Conservation (phyloP, 2,113 vertebrate genomes). For the Heterocephalus glaber region DNA sequence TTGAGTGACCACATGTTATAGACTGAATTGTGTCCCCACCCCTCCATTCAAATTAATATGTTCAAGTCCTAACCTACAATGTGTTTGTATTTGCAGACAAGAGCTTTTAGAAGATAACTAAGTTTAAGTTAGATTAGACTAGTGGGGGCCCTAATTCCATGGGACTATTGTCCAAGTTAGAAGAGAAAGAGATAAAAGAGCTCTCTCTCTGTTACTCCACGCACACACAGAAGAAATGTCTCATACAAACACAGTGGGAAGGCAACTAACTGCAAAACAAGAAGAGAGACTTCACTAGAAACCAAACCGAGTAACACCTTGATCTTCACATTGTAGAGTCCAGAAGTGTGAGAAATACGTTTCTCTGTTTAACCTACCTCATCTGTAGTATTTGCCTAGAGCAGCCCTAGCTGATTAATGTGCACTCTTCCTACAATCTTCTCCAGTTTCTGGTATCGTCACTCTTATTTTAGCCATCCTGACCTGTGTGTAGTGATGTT, state of each 20-base stretch:
- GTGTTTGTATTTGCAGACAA: not conserved
- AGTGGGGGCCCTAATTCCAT: not conserved
- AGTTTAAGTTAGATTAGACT: not conserved
- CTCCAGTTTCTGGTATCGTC: not conserved
- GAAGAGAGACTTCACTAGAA: not conserved
- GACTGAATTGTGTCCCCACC: not conserved
- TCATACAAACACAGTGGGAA: not conserved
- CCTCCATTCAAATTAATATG: not conserved
- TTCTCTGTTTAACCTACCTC: not conserved
- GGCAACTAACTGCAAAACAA: not conserved
- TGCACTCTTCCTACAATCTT: not conserved
- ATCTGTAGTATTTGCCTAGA: not conserved
- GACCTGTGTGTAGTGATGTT: not conserved
- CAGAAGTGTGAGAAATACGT: not conserved
- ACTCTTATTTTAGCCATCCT: not conserved
- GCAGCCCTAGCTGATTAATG: not conserved
- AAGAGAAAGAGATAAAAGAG: not conserved
- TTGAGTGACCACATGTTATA: not conserved
- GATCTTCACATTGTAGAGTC: not conserved
- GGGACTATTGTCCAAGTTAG: not conserved
- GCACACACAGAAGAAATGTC: not conserved
- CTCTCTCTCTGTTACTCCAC: not conserved
- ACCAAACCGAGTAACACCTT: not conserved
- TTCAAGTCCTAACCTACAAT: not conserved
- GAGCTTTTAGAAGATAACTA: not conserved